These are phyloP conservation scores for Campylomormyrus tamandua DNA, from an alignment of 2,113 vertebrate genomes.

Conservation along the genomic window DNA sequence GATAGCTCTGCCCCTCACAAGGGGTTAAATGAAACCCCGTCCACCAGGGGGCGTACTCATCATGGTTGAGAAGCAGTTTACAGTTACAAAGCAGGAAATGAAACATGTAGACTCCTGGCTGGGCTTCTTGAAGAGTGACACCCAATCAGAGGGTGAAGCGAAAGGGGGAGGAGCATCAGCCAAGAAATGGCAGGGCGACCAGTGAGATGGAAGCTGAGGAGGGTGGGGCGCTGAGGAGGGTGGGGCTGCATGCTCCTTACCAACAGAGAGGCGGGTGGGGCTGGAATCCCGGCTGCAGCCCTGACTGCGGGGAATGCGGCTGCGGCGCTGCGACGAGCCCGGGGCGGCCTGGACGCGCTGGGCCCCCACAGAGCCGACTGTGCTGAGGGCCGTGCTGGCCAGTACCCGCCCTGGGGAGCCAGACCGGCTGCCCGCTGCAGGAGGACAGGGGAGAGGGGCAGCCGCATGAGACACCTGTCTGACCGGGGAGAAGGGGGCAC, in stretches of 20 bases:
- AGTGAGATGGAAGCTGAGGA: background rate
- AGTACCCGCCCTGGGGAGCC: constrained; percentile 92
- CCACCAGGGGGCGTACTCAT: background rate
- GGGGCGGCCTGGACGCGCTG: constrained; percentile 75
- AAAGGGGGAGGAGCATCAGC: background rate
- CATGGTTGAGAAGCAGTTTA: background rate
- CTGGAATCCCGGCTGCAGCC: constrained; percentile 94
- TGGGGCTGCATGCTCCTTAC: constrained; percentile 57
- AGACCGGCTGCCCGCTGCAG: constrained; percentile 87
- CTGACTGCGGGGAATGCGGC: constrained; percentile 92
- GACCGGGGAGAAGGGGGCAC: background rate
- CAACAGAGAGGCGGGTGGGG: constrained; percentile 86
- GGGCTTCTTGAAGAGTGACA: background rate
- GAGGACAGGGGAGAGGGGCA: constrained; percentile 17
- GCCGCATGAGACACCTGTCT: background rate
- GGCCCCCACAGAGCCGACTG: constrained; percentile 72
- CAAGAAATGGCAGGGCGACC: background rate
- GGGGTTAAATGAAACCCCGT: background rate
- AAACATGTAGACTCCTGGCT: background rate
- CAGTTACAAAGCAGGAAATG: background rate
- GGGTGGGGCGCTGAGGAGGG: background rate
- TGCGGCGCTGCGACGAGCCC: constrained; percentile 69
- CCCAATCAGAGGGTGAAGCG: background rate
- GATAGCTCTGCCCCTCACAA: background rate
- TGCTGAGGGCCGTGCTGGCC: constrained; percentile 82